Conservation (phyloP, 2,797 vertebrate species). For the Enteromius thamalakanensis region DNA sequence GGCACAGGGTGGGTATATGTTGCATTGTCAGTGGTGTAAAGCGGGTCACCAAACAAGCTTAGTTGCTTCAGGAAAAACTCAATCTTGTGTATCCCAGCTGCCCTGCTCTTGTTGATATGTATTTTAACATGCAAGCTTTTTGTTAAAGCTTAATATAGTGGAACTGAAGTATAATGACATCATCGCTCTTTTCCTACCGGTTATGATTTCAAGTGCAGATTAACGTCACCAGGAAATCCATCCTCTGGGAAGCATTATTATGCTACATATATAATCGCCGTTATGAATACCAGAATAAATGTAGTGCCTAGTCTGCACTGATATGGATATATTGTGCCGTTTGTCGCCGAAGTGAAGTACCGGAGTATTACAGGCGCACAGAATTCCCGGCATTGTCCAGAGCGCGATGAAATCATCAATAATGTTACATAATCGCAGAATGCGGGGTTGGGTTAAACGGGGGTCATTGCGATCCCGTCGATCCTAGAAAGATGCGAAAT, state of each 20-base stretch:
- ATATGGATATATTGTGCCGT: background rate
- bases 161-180: conserved; percentile 31
- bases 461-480: conserved; percentile 12
- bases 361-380: conserved; percentile 9
- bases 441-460: conserved; percentile 56
- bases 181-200: conserved; percentile 4
- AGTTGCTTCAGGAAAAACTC: background rate
- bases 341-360: conserved; percentile 3
- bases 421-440: conserved; percentile 69
- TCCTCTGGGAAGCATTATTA: background rate
- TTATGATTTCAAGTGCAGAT: background rate
- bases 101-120: background rate
- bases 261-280: background rate
- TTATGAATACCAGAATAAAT: background rate
- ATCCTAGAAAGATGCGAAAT: conserved; percentile 25
- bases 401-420: conserved; percentile 64
- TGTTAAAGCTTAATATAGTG: conserved; percentile 16
- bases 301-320: background rate
- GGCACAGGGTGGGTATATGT: conserved; percentile 34
- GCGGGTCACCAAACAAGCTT: conserved; percentile 12
- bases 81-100: conserved; percentile 17
- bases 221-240: conserved; percentile 14
- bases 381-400: conserved; percentile 53
- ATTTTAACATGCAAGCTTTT: conserved; percentile 23
- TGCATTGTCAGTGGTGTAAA: conserved; percentile 28